Conservation (phyloP, 2,797 vertebrate genomes). For the Rachycentron canadum region DNA sequence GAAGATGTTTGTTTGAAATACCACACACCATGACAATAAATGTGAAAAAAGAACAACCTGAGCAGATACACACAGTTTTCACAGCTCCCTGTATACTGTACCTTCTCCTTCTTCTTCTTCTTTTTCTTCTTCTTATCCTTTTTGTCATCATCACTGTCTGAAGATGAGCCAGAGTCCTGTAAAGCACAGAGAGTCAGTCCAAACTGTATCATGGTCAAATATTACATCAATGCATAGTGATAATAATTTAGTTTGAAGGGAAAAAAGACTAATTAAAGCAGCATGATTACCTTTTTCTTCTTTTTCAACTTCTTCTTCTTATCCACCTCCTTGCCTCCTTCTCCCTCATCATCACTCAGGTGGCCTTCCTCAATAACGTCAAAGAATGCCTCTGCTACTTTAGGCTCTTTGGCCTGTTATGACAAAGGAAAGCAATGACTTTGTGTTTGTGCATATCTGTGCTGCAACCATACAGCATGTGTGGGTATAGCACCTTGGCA, state of each 20-base stretch:
- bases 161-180: constrained; percentile 55
- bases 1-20: no score
- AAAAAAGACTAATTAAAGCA: background rate
- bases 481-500: constrained; percentile 53
- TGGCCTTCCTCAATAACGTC: constrained; percentile 45
- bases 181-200: background rate
- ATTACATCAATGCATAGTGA: background rate
- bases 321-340: constrained; percentile 41
- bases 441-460: background rate
- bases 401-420: constrained; percentile 37
- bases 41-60: background rate
- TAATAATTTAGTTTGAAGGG: background rate
- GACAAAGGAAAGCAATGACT: background rate
- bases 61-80: background rate
- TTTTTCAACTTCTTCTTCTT: constrained; percentile 65
- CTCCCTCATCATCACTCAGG: constrained; percentile 76
- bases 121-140: constrained; percentile 63
- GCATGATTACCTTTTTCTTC: constrained; percentile 58
- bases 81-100: constrained; percentile 1
- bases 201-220: background rate
- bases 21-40: background rate
- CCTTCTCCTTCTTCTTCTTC: constrained; percentile 53
- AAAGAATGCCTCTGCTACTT: background rate
- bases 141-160: constrained; percentile 59
- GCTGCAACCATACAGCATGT: background rate